Percentiles rank a stretch among this genome's conserved stretches.
Conservation (phyloP, 2,113 vertebrate species). For the Solea senegalensis region DNA sequence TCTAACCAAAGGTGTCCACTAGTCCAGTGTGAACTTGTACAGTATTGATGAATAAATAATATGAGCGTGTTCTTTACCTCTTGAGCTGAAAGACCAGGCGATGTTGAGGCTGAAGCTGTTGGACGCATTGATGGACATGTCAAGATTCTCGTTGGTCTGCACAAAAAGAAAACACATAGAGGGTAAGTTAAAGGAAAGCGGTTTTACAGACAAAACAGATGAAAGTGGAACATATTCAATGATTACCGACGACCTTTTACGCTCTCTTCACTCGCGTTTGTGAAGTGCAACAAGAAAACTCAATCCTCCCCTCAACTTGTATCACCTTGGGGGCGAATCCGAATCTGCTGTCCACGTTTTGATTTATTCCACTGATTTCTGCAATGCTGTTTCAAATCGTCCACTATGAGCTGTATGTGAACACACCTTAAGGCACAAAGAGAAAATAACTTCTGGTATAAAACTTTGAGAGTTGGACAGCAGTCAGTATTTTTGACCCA, state of each 20-base stretch:
- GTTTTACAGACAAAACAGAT: too few relatives aligned
- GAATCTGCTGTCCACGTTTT: slow-evolving; percentile 6
- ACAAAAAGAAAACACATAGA: not conserved
- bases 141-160: slow-evolving; percentile 95
- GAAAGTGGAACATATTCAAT: too few relatives aligned
- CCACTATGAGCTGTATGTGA: slow-evolving; percentile 1
- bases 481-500: too few relatives aligned
- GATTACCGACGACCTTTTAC: not conserved
- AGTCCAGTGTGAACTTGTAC: too few relatives aligned
- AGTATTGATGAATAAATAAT: too few relatives aligned
- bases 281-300: not conserved
- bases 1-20: too few relatives aligned
- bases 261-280: not conserved
- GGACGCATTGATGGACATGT: slow-evolving; percentile 97
- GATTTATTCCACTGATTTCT: too few relatives aligned
- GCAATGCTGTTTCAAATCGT: too few relatives aligned
- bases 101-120: slow-evolving; percentile 99
- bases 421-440: slow-evolving; percentile 6
- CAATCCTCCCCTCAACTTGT: not conserved
- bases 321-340: not conserved
- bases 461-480: not conserved
- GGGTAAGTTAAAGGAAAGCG: too few relatives aligned
- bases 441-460: not conserved
- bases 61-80: slow-evolving; percentile 79
- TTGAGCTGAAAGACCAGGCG: slow-evolving; percentile 95